Evolutionary conservation across 2,797 vertebrate species (phyloP).

Genomic region (Cichlasoma orientale): DNA sequence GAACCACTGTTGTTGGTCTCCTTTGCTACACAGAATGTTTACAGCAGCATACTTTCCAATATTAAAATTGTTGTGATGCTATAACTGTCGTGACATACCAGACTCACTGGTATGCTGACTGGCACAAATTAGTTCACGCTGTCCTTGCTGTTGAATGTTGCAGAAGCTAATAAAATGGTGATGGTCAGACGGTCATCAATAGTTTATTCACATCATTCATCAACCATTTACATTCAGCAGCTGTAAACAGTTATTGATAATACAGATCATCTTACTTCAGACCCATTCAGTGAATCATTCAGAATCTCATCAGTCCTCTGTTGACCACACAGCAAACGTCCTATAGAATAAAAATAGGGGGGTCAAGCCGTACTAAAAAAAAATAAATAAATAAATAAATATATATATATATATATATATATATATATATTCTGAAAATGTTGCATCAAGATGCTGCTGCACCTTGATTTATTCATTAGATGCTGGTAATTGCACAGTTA

Average conservation of each 20-base stretch:
- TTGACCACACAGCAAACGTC: not conserved
- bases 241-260: not conserved
- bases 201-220: slow-evolving; percentile 31
- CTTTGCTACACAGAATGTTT: not conserved
- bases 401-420: too few relatives aligned
- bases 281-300: not conserved
- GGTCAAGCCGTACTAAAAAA: not conserved
- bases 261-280: not conserved
- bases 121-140: slow-evolving; percentile 34
- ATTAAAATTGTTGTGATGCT: slow-evolving; percentile 12
- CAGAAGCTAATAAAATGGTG: slow-evolving; percentile 32
- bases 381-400: slow-evolving; percentile 6
- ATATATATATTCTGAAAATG: not conserved
- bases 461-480: not conserved
- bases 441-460: not conserved
- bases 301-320: not conserved
- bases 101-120: slow-evolving; percentile 23
- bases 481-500: not conserved
- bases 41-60: slow-evolving; percentile 9
- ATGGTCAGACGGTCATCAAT: slow-evolving; percentile 11
- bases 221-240: not conserved
- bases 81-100: slow-evolving; percentile 41
- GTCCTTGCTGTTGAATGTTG: slow-evolving; percentile 22
- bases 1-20: not conserved
- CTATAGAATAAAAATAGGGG: not conserved